Base-by-base conservation (phyloP, 2,113 vertebrate genomes). In the Bombycilla garrulus region DNA sequence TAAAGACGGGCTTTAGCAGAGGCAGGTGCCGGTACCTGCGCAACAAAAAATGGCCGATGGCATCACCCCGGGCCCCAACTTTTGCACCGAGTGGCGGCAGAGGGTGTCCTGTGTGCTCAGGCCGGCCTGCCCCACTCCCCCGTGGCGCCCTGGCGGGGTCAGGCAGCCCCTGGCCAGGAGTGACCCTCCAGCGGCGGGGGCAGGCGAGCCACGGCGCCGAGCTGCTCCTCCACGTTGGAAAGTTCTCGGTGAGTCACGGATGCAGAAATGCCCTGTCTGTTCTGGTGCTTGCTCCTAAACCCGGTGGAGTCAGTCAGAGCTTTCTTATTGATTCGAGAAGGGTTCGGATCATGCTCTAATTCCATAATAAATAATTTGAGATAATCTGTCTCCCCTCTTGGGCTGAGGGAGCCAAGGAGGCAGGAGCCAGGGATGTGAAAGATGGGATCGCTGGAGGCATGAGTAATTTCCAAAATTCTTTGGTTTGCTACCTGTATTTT, bases 161-260 rank as follows among this genome's bases (percentile, higher is more conserved):
- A 22, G 24, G 17, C 19, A 44, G 10, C 57, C 35, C 44, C 21
- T 23, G 66, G 5, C 71, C 15, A 0, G n/a, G 22, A 65, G 33
- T 0, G 1, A 19, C 3, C 9, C 54, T n/a, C 71, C 2, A 7
- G 6, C 0, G 2, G 25, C 4, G 53, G 65, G 57, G 83, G 57
- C 78, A 69, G 66, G 60, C 0, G 2, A 77, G 81, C 54, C 4
- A 12, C 1, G 6, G 61, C 1, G 10, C 84, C 2, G 5, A 77
- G 87, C 84, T 57, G 93, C 74, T 64, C 74, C 35, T 81, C 25
- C 88, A 51, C 78, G 1, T 95, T 79, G 64, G 91, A 94, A 96
- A 95, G 93, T 96, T 95, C 95, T 90, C 78, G 87, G 88, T 96
- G 90, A 89, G 81, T 95, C 95, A 93, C 6, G 8, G 84, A 65